These are phyloP conservation scores for Parapsyche elsis DNA, from an alignment of 1,140 invertebrate genomes.

Conservation along the genomic window DNA sequence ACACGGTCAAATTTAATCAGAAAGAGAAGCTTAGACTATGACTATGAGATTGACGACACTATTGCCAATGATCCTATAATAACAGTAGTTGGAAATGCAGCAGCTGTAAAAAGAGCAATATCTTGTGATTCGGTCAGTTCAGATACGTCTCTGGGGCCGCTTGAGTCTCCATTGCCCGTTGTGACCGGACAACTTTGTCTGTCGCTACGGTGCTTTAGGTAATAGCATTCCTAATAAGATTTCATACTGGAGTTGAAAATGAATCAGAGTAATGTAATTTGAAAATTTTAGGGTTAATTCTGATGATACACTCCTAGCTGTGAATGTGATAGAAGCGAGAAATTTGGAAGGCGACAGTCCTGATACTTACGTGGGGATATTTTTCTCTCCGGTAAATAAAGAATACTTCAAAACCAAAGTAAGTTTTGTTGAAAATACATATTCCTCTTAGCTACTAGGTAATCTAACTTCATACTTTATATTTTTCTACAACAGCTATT, in stretches of 20 bases:
- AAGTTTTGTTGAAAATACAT: background rate
- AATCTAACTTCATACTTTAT: too few relatives aligned
- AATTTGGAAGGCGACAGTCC: constrained; percentile 51
- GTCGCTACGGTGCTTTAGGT: constrained; percentile 53
- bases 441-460: background rate
- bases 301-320: constrained; percentile 53
- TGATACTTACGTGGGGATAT: constrained; percentile 55
- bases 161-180: constrained; percentile 50
- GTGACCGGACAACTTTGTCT: constrained; percentile 54
- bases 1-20: constrained; percentile 30
- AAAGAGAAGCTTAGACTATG: constrained; percentile 49
- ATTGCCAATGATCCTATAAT: background rate
- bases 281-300: constrained; percentile 47
- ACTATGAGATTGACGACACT: constrained; percentile 46
- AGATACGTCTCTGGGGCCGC: constrained; percentile 76
- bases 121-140: constrained; percentile 87
- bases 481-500: background rate
- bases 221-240: background rate
- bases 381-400: constrained; percentile 52
- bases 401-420: constrained; percentile 54
- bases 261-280: too few relatives aligned
- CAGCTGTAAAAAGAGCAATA: constrained; percentile 68
- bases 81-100: background rate
- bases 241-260: background rate
- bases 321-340: constrained; percentile 55